Evolutionary conservation across 2,888 invertebrate species (phyloP).

Genomic region (Xestia sexstrigata): DNA sequence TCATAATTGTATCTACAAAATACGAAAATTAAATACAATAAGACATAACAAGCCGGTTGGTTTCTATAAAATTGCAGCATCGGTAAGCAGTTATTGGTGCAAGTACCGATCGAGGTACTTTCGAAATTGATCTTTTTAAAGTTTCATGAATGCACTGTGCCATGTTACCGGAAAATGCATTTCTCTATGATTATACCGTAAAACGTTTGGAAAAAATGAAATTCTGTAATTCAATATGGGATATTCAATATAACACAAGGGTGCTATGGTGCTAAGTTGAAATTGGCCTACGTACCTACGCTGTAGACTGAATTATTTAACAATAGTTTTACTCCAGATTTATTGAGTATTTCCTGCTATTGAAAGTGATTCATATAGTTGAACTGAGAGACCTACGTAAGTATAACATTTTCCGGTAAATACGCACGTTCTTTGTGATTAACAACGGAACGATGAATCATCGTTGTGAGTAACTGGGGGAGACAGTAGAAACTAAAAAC

Average conservation of each 20-base stretch:
- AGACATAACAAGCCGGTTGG: conserved; percentile 64
- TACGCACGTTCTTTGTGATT: conserved; percentile 79
- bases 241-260: conserved; percentile 30
- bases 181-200: not conserved
- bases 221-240: not conserved
- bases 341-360: conserved; percentile 30
- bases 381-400: conserved; percentile 21
- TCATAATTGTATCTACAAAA: conserved; percentile 41
- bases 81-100: conserved; percentile 55
- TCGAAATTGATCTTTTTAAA: conserved; percentile 23
- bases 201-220: not conserved
- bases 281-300: conserved; percentile 13
- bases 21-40: conserved; percentile 56
- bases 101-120: conserved; percentile 32
- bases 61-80: conserved; percentile 58
- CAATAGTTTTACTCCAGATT: conserved; percentile 17
- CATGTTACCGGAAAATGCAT: conserved; percentile 11
- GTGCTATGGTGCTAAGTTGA: conserved; percentile 26
- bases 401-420: conserved; percentile 73
- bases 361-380: conserved; percentile 27
- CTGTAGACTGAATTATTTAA: not conserved
- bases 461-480: conserved; percentile 82
- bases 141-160: conserved; percentile 2
- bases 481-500: conserved; percentile 69
- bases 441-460: conserved; percentile 85